Percentiles rank a stretch among this genome's conserved stretches.
These are phyloP conservation scores for Bimastos eiseni DNA, from an alignment of 2,888 invertebrate species.

Conservation along the genomic window DNA sequence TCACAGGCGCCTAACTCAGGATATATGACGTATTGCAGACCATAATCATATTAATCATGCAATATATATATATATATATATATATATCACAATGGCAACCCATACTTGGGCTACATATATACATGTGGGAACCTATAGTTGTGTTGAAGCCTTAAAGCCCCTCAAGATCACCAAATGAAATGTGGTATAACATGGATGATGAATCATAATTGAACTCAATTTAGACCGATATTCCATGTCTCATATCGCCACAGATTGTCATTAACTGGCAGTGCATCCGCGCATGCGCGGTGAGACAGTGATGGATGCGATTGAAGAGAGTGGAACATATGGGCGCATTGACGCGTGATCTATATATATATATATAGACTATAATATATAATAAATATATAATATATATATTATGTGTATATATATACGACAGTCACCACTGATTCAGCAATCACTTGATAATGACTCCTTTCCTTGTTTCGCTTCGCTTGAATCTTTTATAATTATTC, in stretches of 20 bases:
- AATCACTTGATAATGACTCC: conserved; percentile 2
- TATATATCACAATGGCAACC: too few relatives aligned
- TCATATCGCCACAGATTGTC: too few relatives aligned
- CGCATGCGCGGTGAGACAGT: not conserved
- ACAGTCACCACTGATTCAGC: not conserved
- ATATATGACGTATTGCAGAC: not conserved
- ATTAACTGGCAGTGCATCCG: not conserved
- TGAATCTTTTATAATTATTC: too few relatives aligned
- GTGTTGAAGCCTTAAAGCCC: not conserved
- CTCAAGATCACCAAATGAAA: not conserved
- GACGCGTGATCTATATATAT: not conserved
- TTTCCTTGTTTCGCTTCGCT: not conserved
- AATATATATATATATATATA: too few relatives aligned
- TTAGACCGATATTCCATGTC: not conserved
- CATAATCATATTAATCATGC: too few relatives aligned
- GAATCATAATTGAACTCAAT: not conserved
- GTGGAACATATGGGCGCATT: not conserved
- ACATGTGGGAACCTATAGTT: not conserved
- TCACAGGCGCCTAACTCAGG: too few relatives aligned
- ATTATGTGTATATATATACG: too few relatives aligned
- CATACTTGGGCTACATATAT: too few relatives aligned
- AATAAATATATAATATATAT: too few relatives aligned
- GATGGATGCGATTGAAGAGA: not conserved
- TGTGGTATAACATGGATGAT: not conserved
- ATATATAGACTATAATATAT: too few relatives aligned